Conservation (phyloP, 2,113 vertebrate genomes). For the Lepus europaeus region DNA sequence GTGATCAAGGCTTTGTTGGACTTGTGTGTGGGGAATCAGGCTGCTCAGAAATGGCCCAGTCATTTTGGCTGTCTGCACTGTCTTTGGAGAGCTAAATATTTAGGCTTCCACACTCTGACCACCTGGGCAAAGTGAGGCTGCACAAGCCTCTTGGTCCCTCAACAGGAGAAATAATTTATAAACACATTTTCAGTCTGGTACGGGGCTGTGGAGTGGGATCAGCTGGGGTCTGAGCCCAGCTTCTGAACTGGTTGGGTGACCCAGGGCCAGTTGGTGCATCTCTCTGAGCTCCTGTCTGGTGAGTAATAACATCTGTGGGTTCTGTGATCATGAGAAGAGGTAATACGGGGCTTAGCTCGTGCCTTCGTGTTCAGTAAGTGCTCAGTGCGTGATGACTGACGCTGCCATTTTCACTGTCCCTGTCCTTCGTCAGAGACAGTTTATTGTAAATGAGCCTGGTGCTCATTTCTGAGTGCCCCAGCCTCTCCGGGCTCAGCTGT, state of each 20-base stretch:
- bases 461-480: not conserved
- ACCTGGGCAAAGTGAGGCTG: not conserved
- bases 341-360: not conserved
- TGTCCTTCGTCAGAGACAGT: not conserved
- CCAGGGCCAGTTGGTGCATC: not conserved
- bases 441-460: not conserved
- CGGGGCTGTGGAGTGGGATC: not conserved
- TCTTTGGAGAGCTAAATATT: constrained; percentile 37
- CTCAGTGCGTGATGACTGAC: not conserved
- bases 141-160: not conserved
- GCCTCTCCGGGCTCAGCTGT: not conserved
- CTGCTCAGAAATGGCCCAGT: not conserved
- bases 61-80: not conserved
- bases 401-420: not conserved
- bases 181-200: not conserved
- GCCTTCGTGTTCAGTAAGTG: not conserved
- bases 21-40: not conserved
- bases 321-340: not conserved
- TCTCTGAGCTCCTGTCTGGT: not conserved
- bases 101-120: constrained; percentile 15
- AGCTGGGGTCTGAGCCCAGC: not conserved
- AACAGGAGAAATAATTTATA: not conserved
- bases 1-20: not conserved
- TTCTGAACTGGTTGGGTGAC: not conserved
- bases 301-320: not conserved